A percentile compares a stretch with the other conserved stretches of the same genome.
Conservation (phyloP, 2,113 vertebrate genomes). For the Sorex araneus region DNA sequence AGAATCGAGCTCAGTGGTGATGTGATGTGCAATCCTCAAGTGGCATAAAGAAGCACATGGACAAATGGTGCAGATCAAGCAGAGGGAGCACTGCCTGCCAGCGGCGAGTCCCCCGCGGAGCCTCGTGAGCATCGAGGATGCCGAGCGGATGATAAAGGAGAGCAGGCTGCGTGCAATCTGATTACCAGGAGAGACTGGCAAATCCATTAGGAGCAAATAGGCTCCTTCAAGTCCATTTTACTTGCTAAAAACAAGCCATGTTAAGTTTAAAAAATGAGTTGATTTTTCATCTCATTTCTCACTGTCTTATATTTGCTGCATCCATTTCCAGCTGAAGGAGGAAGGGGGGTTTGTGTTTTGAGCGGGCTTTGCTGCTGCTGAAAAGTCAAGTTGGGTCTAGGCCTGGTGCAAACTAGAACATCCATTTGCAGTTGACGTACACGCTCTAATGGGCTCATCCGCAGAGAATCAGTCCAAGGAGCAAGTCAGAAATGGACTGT, state of each 20-base stretch:
- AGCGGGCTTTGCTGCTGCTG: conserved; percentile 26
- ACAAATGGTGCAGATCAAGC: conserved; percentile 56
- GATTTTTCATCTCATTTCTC: conserved; percentile 68
- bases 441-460: too few species aligned
- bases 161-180: not conserved
- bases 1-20: not conserved
- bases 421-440: not conserved
- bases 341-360: not conserved
- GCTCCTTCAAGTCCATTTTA: conserved; percentile 55
- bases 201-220: conserved; percentile 57
- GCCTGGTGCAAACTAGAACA: not conserved
- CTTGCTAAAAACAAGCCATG: conserved; percentile 46
- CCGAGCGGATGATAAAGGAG: conserved; percentile 61
- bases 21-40: not conserved
- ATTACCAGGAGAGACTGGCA: conserved; percentile 44
- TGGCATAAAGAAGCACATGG: conserved; percentile 39
- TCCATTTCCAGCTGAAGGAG: conserved; percentile 23
- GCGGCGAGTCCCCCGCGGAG: conserved; percentile 47
- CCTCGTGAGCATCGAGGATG: conserved; percentile 41
- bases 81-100: not conserved
- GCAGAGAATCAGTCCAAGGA: rapidly evolving
- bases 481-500: too few species aligned
- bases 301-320: not conserved
- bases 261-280: not conserved
- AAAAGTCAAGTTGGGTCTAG: not conserved